Conservation (phyloP, 2,113 vertebrate species). For the Rhinogobius similis region DNA sequence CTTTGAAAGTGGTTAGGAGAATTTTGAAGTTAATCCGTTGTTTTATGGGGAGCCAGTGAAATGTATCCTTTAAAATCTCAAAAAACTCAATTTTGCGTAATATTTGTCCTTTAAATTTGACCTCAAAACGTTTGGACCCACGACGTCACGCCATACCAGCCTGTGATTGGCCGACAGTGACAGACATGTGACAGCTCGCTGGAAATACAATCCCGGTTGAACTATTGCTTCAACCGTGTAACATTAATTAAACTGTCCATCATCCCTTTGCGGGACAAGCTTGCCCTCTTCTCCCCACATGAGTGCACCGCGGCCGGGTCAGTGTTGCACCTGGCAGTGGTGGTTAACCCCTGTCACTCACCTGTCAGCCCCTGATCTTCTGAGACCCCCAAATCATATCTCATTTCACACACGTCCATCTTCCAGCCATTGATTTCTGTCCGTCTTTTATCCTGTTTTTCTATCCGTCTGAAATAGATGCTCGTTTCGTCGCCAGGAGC, state of each 20-base stretch:
- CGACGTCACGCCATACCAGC: neutral
- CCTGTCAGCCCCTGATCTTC: conserved; percentile 35
- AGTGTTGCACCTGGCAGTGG: conserved; percentile 32
- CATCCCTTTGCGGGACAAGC: neutral
- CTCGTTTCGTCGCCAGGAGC: conserved; percentile 20
- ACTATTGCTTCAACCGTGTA: neutral
- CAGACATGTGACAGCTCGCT: neutral
- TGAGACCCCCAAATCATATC: conserved; percentile 51
- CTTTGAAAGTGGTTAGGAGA: no score
- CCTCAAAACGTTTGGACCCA: no score
- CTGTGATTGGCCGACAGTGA: neutral
- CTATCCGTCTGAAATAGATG: conserved; percentile 53
- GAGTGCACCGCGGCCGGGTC: conserved; percentile 3
- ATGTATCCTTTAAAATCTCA: no score
- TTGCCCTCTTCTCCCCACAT: neutral
- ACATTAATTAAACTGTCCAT: neutral
- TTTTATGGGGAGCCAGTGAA: no score
- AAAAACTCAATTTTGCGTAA: no score
- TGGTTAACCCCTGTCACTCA: conserved; percentile 61
- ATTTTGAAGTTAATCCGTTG: no score
- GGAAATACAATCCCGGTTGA: neutral
- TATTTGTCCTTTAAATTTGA: no score
- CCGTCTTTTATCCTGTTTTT: conserved; percentile 20
- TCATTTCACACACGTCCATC: conserved; percentile 64
- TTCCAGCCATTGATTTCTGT: conserved; percentile 56